Evolutionary conservation across 2,797 vertebrate species (phyloP), one percentile per base, ranked within the genome.

Genomic region (Semaprochilodus insignis): DNA sequence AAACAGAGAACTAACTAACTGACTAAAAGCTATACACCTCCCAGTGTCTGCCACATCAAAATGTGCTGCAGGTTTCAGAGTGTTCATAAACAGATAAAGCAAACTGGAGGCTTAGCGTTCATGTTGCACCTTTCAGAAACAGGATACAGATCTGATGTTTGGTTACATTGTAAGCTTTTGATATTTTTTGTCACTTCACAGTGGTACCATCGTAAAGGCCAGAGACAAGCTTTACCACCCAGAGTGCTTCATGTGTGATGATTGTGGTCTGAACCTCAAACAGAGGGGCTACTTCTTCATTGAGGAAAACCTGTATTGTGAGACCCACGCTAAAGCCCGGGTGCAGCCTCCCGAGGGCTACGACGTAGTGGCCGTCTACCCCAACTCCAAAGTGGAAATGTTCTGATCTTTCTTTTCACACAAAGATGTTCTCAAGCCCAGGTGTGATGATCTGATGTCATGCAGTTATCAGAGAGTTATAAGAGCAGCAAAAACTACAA

Each of bases 221-320:
- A 92, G 98, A 69, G 98, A 99, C 94, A 99, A 99, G 86, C 97
- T 99, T 75, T 99, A 99, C 93, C 98, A 99, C 88, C 97, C 98
- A 0, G 97, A 98, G 83, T 99, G 98, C 92, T 99, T 99, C 91
- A 94, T 96, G 93, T 99, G 98, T 0, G 95, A 97, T 0, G 98
- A 99, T 95, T 99, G 98, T 0, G 93, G 96, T 87, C 79, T 96
- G 86, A 99, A 99, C 93, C 94, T 99, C 72, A 99, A 99, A 92
- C 96, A 98, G 88, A 92, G 92, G 2, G 98, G 98, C 1, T 99
- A 99, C 91, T 99, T 99, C 94, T 99, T 98, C 93, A 96, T 99
- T 13, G 97, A 99, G 59, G 98, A 98, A 81, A 96, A 93, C 89
- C 96, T 99, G 73, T 99, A 98, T 92, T 99, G 98, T n/a, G 98